Evolutionary conservation across 2,888 invertebrate genomes (phyloP), one percentile per base, ranked within the genome.

Genomic region (Scaptomyza polygonia): DNA sequence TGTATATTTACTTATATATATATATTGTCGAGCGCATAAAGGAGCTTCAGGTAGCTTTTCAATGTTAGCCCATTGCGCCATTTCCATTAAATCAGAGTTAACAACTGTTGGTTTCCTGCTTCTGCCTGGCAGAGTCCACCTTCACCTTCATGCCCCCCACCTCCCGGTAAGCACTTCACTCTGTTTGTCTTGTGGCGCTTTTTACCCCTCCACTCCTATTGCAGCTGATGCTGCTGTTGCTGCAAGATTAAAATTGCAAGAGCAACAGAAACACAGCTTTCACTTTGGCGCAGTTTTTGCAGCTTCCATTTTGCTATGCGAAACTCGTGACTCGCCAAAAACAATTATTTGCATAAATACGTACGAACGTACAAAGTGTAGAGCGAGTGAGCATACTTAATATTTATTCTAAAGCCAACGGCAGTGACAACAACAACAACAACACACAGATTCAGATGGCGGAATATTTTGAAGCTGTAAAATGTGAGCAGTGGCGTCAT

Each of bases 51-150:
- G 25, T 25, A 25, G 25, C 25, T 5, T 25, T 25, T 36, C 61
- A 66, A 67, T 39, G 39, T 51, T 77, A 48, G 63, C 48, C 57
- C 56, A 66, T 57, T 64, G 53, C 67, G 53, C 57, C 54, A 63
- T 76, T 73, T 75, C 85, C 80, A 88, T 86, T 88, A 85, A 88
- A 86, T 87, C 87, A 86, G 80, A 86, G 87, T 82, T 80, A 77
- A 77, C 72, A 80, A 79, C 80, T 88, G 77, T 61, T 59, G 73
- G 63, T 74, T 77, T 79, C 73, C 86, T 59, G 64, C 40, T 39
- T 44, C 14, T 14, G 27, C 34, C 30, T 16, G 27, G 11, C 45
- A 16, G 14, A 14, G 14, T 8, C 29, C n/a, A 3, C 0, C 7
- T 18, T 32, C 3, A n/a, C 7, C n/a, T 1, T 4, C 25, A 34